These are phyloP conservation scores for Cantharis rufa DNA, from an alignment of 2,888 invertebrate genomes.

Conservation along the genomic window DNA sequence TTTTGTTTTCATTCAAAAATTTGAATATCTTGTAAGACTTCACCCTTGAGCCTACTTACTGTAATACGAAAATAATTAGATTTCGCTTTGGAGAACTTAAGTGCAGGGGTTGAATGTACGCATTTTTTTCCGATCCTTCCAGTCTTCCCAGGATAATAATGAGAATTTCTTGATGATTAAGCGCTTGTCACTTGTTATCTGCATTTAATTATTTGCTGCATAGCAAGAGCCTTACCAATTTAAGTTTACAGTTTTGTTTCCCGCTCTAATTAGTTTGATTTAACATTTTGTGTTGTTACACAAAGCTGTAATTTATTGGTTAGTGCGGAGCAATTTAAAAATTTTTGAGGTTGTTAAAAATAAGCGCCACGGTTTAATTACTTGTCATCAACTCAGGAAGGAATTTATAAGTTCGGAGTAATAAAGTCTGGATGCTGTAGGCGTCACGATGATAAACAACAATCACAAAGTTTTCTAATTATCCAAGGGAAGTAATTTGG, in stretches of 20 bases:
- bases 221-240: constrained; percentile 9
- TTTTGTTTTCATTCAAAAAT: constrained; percentile 25
- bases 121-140: constrained; percentile 8
- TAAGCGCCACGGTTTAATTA: constrained; percentile 3
- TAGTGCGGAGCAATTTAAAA: neutral
- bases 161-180: constrained; percentile 29
- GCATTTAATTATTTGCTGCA: constrained; percentile 24
- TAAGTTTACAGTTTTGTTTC: neutral
- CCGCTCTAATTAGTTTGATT: neutral
- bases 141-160: constrained; percentile 23
- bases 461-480: constrained; percentile 31
- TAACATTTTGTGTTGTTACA: neutral
- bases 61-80: constrained; percentile 32
- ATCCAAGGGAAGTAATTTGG: constrained; percentile 27
- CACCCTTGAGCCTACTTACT: constrained; percentile 29
- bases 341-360: neutral
- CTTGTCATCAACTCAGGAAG: constrained; percentile 11
- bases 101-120: constrained; percentile 22
- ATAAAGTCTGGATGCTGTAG: constrained; percentile 12
- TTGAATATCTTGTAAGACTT: constrained; percentile 26
- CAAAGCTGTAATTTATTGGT: neutral
- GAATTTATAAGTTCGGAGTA: constrained; percentile 12
- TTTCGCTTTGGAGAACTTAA: constrained; percentile 23
- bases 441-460: constrained; percentile 23
- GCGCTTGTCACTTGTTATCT: constrained; percentile 30